Conservation (phyloP, 2,888 invertebrate genomes). For the Callyntrura sp. region DNA sequence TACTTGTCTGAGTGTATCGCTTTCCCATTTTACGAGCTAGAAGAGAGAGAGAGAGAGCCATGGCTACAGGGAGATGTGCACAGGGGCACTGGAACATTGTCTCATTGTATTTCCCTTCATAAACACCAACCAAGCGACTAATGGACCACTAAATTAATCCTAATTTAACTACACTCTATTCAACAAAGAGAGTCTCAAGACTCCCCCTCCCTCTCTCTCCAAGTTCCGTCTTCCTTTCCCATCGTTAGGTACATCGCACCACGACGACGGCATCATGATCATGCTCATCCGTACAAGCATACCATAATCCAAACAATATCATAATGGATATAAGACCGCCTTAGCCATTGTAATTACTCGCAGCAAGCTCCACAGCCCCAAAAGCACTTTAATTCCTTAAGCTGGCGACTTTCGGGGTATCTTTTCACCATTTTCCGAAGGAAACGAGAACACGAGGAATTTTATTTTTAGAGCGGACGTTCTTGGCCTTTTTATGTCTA, state of each 20-base stretch:
- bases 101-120: conserved; percentile 71
- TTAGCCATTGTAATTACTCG: conserved; percentile 72
- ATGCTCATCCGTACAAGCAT: too few species aligned
- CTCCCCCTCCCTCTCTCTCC: conserved; percentile 7
- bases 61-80: neutral
- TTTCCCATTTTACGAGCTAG: neutral
- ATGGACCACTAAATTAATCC: conserved; percentile 81
- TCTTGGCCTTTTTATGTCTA: neutral
- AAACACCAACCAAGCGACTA: conserved; percentile 81
- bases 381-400: conserved; percentile 74
- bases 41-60: conserved; percentile 6
- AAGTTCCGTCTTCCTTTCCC: neutral
- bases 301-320: neutral
- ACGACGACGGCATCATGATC: neutral
- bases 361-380: conserved; percentile 40
- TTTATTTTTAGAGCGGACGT: neutral
- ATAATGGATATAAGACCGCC: neutral
- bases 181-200: conserved; percentile 49
- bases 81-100: neutral
- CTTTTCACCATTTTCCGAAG: conserved; percentile 44
- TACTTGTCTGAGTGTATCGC: neutral
- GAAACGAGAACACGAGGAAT: neutral
- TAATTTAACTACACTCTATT: conserved; percentile 79
- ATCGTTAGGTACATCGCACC: neutral
- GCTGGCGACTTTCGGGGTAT: conserved; percentile 48